phyloP scores from a whole-genome alignment of 2,113 vertebrate genomes.

The Raja brachyura region DNA sequence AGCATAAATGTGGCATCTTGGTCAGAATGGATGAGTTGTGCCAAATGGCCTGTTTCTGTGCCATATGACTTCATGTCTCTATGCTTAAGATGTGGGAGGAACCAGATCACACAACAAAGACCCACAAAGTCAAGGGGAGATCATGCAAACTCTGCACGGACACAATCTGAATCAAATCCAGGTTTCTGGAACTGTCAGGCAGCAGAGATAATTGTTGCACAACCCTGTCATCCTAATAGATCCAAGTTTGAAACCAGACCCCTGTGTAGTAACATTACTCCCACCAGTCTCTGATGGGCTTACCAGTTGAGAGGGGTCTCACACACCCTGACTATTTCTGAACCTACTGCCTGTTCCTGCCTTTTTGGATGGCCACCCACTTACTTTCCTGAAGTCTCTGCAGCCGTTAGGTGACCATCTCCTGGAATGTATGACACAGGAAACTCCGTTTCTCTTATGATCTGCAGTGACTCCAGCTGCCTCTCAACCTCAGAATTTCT shows the following conservation, averaged over 20 bases:
- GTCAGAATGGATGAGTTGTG: no score
- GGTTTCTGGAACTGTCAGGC: no score
- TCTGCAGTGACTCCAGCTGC: neutral
- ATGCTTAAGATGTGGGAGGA: no score
- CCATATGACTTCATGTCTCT: no score
- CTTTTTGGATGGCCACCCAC: neutral
- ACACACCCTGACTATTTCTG: neutral
- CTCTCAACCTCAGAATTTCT: neutral
- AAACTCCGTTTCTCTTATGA: neutral
- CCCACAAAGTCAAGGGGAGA: no score
- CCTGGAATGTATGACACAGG: neutral
- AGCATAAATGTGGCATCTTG: no score
- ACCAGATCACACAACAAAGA: no score
- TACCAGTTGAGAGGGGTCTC: neutral
- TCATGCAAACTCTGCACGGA: no score
- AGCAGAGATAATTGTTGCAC: no score
- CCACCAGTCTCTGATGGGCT: neutral
- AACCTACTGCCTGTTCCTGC: neutral
- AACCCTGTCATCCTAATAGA: no score
- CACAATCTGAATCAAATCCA: no score
- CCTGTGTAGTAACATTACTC: neutral
- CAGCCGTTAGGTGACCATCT: neutral
- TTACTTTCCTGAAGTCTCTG: neutral
- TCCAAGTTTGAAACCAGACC: neutral
- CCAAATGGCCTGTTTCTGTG: no score